These are phyloP conservation scores for Chionis minor DNA, from an alignment of 2,113 vertebrate species.

Conservation along the genomic window DNA sequence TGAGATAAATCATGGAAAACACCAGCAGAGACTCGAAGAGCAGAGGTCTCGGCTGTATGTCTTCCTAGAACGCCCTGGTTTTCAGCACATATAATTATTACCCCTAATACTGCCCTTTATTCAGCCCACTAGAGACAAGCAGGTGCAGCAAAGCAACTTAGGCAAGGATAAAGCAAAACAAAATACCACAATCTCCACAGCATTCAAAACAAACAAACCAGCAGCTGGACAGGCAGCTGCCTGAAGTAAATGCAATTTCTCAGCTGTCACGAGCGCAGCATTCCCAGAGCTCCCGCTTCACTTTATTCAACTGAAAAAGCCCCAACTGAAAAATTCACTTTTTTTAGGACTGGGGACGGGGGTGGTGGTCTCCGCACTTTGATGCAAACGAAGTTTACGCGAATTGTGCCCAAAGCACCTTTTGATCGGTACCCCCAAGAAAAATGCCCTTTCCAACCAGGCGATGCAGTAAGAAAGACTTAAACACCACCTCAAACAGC, in stretches of 20 bases:
- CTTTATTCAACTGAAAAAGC: not conserved
- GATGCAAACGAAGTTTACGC: accelerated
- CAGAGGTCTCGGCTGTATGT: not conserved
- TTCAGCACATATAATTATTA: not conserved
- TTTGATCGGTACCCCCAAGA: accelerated
- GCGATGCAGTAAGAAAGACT: no score
- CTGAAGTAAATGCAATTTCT: accelerated
- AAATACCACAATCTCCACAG: accelerated
- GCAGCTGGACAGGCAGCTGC: not conserved
- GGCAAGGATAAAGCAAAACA: not conserved
- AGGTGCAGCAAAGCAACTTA: not conserved
- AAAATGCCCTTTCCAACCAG: no score
- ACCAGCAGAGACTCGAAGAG: not conserved
- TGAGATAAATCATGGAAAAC: not conserved
- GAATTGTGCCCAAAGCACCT: accelerated
- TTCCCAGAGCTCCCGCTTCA: not conserved
- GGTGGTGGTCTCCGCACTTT: accelerated
- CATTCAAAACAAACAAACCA: not conserved
- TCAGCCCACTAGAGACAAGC: not conserved
- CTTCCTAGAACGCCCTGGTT: accelerated
- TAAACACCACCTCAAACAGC: accelerated
- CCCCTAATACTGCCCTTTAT: not conserved
- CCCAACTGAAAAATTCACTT: not conserved
- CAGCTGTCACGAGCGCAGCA: not conserved
- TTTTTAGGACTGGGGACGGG: accelerated